Evolutionary conservation across 2,113 vertebrate species (phyloP), one percentile per base, ranked within the genome.

Genomic region (Epinephelus moara): DNA sequence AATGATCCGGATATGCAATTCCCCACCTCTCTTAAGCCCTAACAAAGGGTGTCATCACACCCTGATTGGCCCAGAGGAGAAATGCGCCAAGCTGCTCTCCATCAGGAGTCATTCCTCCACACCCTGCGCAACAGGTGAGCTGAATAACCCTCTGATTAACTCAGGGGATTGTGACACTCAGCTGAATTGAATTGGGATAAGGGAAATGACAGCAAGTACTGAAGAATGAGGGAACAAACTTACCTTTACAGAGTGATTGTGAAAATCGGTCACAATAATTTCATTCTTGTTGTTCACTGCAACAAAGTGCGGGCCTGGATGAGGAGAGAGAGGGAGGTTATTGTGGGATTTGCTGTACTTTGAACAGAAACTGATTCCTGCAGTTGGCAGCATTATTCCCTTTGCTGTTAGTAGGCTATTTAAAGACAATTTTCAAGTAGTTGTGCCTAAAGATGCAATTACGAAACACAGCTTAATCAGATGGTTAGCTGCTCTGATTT

Each of bases 201-300:
- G 6, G 6, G 6, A 37, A 37, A 37, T 7, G 33, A 37, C 33
- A 37, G 33, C 42, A 45, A 45, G 42, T 45, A 45, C 42, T 12
- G 9, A 10, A 12, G 9, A 45, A 11, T 30, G 30, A 30, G 0
- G 2, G 12, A 6, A 45, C 42, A 45, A 45, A 45, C 42, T 95
- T 91, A 98, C 98, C 97, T 99, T 99, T 75, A 99, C 98, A 0
- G 98, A 99, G 88, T 99, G 98, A 93, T 99, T 99, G 93, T 99
- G 98, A 91, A 99, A 99, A 82, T 99, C 98, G 0, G 98, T 99
- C 85, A 99, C 98, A 37, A 99, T 96, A 0, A 99, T 99, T 94
- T 99, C 98, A 40, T 99, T 99, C 94, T 98, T 99, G 94, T 98
- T 99, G 94, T 98, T 99, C 49, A 99, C 97, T 0, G 98, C 98